Base-by-base conservation (phyloP, 2,113 vertebrate species). In the Ranitomeya imitator region DNA sequence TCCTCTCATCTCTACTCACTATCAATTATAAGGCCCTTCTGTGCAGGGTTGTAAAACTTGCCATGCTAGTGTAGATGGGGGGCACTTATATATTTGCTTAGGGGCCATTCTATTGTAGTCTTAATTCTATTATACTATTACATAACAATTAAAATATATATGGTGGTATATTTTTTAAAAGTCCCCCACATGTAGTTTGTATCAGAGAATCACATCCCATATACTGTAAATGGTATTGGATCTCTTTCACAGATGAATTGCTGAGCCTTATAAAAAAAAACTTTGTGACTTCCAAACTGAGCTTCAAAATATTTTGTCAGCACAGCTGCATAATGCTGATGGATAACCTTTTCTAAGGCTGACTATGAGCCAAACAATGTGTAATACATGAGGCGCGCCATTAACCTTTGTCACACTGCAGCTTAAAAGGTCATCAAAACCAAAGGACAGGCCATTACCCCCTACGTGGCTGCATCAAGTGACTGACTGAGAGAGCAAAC, bases 351-450 rank as follows among this genome's bases (percentile, higher is more conserved):
- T 88, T 74, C 80, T 88, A 77, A 57, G 37, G 71, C 71, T 84
- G 57, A 84, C 67, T 83, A 88, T 88, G 69, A 76, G 69, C 86
- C 80, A 88, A 83, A 88, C 81, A 88, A 88, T 88, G 87, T 84
- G 81, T 88, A 88, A 88, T 88, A 88, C 87, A 84, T 88, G 87
- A 84, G 81, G 81, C 81, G 60, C 45, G 81, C 87, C 81, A 83
- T 88, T 88, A 88, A 88, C 87, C 87, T 88, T 88, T 88, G 87
- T 88, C 81, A 88, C 87, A 84, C 81, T 84, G 81, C 71, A 88
- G 59, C 81, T 88, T 88, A 88, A 88, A 88, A 88, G 87, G 87
- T 84, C 81, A 88, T 54, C 73, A 59, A 63, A 88, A 84, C 80
- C 81, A 88, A 88, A 88, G 87, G 87, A 84, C 81, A 84, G 87